A percentile compares a stretch with the other conserved stretches of the same genome.
phyloP scores from a whole-genome alignment of 2,888 invertebrate species.

The Brassicogethes aeneus region DNA sequence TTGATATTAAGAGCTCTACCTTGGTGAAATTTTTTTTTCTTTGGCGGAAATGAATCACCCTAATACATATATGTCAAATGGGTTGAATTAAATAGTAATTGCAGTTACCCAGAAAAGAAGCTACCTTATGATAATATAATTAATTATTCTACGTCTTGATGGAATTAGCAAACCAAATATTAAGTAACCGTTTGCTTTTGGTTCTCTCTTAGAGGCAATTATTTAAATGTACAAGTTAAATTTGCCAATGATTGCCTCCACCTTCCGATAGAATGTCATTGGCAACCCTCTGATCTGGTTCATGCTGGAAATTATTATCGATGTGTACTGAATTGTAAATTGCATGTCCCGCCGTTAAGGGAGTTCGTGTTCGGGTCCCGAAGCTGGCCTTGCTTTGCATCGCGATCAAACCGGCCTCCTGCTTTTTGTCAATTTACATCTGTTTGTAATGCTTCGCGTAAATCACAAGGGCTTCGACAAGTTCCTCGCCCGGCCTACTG shows the following conservation, averaged over 20 bases:
- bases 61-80: no score
- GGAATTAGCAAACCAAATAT: no score
- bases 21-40: no score
- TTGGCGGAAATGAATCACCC: no score
- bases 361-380: background rate
- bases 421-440: slow-evolving; percentile 14
- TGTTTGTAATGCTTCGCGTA: slow-evolving; percentile 9
- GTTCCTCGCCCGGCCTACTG: background rate
- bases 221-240: slow-evolving; percentile 23
- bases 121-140: no score
- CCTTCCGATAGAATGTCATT: slow-evolving; percentile 24
- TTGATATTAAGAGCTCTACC: no score
- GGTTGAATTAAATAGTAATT: no score
- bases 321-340: slow-evolving; percentile 19
- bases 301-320: slow-evolving; percentile 18
- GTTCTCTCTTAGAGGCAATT: slow-evolving; percentile 10
- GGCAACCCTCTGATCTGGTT: slow-evolving; percentile 17
- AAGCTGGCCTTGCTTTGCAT: slow-evolving; percentile 9
- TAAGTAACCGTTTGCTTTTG: no score
- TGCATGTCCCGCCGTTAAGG: slow-evolving; percentile 7
- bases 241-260: slow-evolving; percentile 23
- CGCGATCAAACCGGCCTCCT: slow-evolving; percentile 8
- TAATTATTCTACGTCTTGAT: no score
- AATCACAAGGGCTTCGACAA: slow-evolving; percentile 5
- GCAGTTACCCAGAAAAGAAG: no score